Percentiles rank a stretch among this genome's conserved stretches.
Conservation (phyloP, 2,113 vertebrate species). For the Ciconia boyciana region DNA sequence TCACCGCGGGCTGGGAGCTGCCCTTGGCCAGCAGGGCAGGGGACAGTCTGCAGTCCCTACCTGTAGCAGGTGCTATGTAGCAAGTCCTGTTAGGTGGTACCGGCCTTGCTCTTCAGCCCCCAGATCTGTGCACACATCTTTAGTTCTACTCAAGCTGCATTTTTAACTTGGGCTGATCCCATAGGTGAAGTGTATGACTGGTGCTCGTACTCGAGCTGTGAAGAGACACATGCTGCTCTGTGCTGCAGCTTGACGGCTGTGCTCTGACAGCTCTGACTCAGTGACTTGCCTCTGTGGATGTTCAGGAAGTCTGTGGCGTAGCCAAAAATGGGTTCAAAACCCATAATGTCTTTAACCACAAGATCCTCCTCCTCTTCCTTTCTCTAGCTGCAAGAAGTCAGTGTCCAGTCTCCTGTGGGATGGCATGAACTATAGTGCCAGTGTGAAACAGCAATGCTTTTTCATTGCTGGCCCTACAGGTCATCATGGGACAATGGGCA, state of each 20-base stretch:
- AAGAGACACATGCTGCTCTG: neutral
- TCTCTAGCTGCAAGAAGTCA: neutral
- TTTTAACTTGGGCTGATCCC: neutral
- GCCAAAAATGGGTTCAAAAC: neutral
- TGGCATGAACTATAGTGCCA: neutral
- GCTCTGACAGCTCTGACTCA: neutral
- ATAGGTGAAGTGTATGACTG: neutral
- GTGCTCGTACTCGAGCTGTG: neutral
- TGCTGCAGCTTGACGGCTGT: neutral
- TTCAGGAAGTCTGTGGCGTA: neutral
- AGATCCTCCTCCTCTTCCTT: neutral
- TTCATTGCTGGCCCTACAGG: neutral
- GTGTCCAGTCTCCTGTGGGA: neutral
- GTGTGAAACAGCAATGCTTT: neutral
- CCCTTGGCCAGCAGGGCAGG: neutral
- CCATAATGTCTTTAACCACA: neutral
- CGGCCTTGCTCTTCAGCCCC: neutral
- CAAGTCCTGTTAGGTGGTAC: neutral
- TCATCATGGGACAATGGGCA: neutral
- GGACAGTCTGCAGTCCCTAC: neutral
- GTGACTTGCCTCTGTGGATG: neutral
- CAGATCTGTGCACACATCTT: neutral
- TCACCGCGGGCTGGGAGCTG: neutral
- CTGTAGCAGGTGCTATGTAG: neutral
- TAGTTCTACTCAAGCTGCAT: fast-evolving